Evolutionary conservation across 2,888 invertebrate genomes (phyloP), one percentile per base, ranked within the genome.

Genomic region (Gymnocheta viridis): DNA sequence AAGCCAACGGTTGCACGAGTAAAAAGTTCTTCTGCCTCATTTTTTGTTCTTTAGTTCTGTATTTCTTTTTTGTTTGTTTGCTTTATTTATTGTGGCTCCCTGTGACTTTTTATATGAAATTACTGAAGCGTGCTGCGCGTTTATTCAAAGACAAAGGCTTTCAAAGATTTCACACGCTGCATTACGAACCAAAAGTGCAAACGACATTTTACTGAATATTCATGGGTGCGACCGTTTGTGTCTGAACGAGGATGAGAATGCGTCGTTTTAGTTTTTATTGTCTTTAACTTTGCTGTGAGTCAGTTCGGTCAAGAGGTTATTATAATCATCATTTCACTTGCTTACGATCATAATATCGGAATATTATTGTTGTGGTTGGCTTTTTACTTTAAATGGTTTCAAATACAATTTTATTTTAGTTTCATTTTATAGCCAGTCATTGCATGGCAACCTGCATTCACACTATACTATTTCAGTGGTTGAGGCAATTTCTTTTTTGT

Each of bases 111-210:
- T 88, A 88, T 89, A 88, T 89, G 89, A 90, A 90, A 89, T 90
- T 89, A 90, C 89, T 90, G 90, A 90, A 89, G 90, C 90, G 88
- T 86, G 87, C 86, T 77, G 78, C 62, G 82, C 87, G 74, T 80
- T 83, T 77, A 80, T 62, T 47, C 62, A 77, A 66, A 62, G 19
- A 51, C 60, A 79, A 66, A 58, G 64, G 49, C 49, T 64, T 82
- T 38, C n/a, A 64, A 58, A 77, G 67, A 77, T 78, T 84, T 84
- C 81, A 81, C 84, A 84, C 84, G 81, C 84, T 84, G 81, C 56
- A 78, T 56, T 76, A 51, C 51, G 38, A 73, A 73, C 29, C 49
- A 51, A 69, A n/a, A 64, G 67, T 19, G 41, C 24, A 47, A 74
- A 73, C 66, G 51, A 76, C 69, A 74, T 69, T 60, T 69, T 27